phyloP scores from a whole-genome alignment of 2,797 vertebrate species.

The Pseudotriccus pelzelni region DNA sequence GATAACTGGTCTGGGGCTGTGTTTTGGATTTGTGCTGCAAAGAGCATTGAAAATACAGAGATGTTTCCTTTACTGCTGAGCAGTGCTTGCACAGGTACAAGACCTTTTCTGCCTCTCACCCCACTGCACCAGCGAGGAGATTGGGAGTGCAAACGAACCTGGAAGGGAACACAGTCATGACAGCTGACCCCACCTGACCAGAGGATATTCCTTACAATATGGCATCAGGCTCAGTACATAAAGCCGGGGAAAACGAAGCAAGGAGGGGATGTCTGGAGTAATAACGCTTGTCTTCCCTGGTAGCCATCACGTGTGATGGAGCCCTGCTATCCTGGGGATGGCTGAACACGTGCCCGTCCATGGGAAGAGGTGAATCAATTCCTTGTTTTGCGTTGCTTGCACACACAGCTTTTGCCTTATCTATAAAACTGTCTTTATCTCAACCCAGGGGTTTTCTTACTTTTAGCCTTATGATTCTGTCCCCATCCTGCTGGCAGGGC shows the following conservation, averaged over 20 bases:
- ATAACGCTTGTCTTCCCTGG: rapidly evolving
- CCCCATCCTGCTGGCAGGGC: rapidly evolving
- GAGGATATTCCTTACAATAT: not conserved
- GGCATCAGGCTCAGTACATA: not conserved
- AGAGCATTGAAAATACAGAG: not conserved
- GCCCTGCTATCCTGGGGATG: not conserved
- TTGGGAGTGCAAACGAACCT: not conserved
- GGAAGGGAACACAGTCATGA: not conserved
- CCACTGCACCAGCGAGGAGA: too few species aligned
- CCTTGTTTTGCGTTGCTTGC: not conserved
- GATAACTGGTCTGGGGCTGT: not conserved
- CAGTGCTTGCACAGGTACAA: not conserved
- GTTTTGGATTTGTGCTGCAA: not conserved
- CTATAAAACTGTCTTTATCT: not conserved
- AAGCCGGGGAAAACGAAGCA: not conserved
- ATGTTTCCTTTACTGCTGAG: not conserved
- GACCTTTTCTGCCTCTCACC: not conserved
- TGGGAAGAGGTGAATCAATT: not conserved
- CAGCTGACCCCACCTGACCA: not conserved
- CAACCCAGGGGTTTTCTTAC: not conserved
- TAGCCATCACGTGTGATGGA: rapidly evolving
- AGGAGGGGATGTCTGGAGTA: not conserved
- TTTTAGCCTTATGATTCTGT: not conserved
- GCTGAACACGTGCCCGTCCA: not conserved
- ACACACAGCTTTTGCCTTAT: not conserved